These are phyloP conservation scores for Bufotes viridis DNA, from an alignment of 2,797 vertebrate genomes.

Conservation along the genomic window DNA sequence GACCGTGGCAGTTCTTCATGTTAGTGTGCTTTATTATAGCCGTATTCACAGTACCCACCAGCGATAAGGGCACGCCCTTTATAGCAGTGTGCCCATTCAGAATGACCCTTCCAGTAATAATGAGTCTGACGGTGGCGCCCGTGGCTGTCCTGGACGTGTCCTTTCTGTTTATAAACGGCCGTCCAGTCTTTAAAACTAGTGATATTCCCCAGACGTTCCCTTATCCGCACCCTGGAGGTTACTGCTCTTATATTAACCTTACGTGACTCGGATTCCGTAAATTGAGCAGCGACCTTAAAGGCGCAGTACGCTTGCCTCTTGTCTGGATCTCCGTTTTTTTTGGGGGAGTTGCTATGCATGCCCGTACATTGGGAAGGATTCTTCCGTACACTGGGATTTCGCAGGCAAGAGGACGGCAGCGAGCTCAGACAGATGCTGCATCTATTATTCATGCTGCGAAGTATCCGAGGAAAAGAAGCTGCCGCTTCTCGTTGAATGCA, in stretches of 20 bases:
- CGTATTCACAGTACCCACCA: no score
- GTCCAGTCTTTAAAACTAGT: not conserved
- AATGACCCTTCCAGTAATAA: not conserved
- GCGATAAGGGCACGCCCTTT: no score
- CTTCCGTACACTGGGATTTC: not conserved
- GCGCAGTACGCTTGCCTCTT: not conserved
- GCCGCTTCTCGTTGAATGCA: no score
- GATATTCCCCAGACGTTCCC: conserved; percentile 4
- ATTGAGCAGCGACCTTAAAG: not conserved
- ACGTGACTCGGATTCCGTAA: conserved; percentile 21
- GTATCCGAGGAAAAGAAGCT: not conserved
- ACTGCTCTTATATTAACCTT: not conserved
- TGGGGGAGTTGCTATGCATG: not conserved
- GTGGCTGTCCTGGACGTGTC: not conserved
- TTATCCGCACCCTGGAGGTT: not conserved
- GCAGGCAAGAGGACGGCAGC: no score
- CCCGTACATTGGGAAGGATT: not conserved
- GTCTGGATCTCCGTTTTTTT: not conserved
- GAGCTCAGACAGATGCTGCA: not conserved
- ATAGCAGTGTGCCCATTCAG: not conserved
- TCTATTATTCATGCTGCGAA: not conserved
- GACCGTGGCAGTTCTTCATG: no score
- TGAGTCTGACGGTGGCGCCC: not conserved
- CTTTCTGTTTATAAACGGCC: not conserved
- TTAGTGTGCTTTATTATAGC: no score